Conservation (phyloP, 2,113 vertebrate genomes). For the Perccottus glenii region DNA sequence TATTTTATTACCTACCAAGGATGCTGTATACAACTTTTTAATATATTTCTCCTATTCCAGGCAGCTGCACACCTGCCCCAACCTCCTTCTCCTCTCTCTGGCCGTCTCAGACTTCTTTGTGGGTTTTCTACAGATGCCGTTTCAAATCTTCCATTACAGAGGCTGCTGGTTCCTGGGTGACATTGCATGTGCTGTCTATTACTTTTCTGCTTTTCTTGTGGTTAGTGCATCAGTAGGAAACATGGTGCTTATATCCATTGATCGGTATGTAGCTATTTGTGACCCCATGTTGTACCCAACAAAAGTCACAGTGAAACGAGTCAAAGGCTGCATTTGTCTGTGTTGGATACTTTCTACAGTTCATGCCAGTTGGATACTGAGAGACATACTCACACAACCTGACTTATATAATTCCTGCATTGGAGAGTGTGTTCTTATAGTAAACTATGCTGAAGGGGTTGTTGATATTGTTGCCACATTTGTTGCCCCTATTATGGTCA, state of each 20-base stretch:
- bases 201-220: not conserved
- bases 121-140: conserved; percentile 5
- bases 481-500: conserved; percentile 8
- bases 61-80: conserved; percentile 66
- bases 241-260: conserved; percentile 33
- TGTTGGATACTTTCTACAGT: no score
- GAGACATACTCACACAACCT: no score
- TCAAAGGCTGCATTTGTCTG: no score
- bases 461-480: conserved; percentile 8
- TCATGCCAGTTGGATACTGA: no score
- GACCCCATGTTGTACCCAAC: no score
- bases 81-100: conserved; percentile 62
- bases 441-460: not conserved
- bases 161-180: conserved; percentile 19
- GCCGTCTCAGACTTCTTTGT: conserved; percentile 22
- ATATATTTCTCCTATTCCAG: conserved; percentile 21
- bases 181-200: conserved; percentile 2
- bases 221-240: conserved; percentile 1
- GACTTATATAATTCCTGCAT: no score
- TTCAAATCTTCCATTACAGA: not conserved
- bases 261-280: conserved; percentile 45
- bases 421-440: conserved; percentile 15
- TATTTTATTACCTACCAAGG: no score
- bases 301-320: no score
- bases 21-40: not conserved